Base-by-base conservation (phyloP, 2,888 invertebrate species). In the Ferdinandea cuprea region DNA sequence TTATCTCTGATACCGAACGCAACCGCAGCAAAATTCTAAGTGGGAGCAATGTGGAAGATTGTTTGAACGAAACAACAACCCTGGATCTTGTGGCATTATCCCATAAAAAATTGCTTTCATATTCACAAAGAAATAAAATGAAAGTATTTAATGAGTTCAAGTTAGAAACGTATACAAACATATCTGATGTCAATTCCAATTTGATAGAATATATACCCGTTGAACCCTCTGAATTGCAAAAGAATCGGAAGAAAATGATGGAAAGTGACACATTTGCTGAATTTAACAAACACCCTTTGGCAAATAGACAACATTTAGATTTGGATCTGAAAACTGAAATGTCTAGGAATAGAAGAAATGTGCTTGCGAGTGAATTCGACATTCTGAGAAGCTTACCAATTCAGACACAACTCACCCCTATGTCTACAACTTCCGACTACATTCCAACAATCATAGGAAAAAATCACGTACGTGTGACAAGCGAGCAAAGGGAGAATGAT, bases 121-220 rank as follows among this genome's bases (percentile, higher is more conserved):
- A 93, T 69, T 94, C 94, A 0, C 90, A 94, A 81, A 89, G 91
- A 58, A 95, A 94, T 86, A 94, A 93, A 88, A 87, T 93, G 17
- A 94, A 92, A 88, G 92, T 94, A 1, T 88, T 94, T 69, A 92
- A 92, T 3, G 92, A 94, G 87, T 94, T 93, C 85, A 93, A 92
- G 63, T 88, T 92, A 2, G 52, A 68, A 65, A 1, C 3, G 11
- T 90, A 90, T 83, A 32, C 78, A 44, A 79, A 73, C 1, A 78
- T 81, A 59, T 76, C 87, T 1, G 90, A 89, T 76, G 87, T 89
- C n/a, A 89, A 89, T 78, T 85, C 88, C 1, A 88, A 89, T 63
- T 74, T 83, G 3, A 48, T 87, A 15, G 73, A 44, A 6, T 7
- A 44, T 0, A 32, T 68, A 8, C 61, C 72, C 17, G 65, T 85